Percentiles rank a stretch among this genome's conserved stretches.
phyloP scores from a whole-genome alignment of 2,888 invertebrate genomes.

The Mechanitis messenoides region DNA sequence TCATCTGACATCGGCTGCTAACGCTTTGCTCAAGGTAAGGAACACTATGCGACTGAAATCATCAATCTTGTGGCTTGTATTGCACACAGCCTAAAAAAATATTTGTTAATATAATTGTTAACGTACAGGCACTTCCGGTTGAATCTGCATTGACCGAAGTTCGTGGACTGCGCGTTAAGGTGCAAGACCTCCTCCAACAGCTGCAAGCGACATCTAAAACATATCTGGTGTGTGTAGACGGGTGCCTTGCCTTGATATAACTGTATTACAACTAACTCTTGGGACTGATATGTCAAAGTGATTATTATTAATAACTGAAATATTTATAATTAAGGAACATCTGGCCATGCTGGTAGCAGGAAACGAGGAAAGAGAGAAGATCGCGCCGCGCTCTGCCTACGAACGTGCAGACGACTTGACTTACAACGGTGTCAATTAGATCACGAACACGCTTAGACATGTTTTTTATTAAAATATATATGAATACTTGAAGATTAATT shows the following conservation, averaged over 20 bases:
- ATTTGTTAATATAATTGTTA: conserved; percentile 1
- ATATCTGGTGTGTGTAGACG: conserved; percentile 65
- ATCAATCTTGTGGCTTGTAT: too few relatives aligned
- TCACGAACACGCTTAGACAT: too few relatives aligned
- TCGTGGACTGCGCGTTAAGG: conserved; percentile 58
- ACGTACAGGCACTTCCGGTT: conserved; percentile 74
- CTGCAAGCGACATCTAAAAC: conserved; percentile 70
- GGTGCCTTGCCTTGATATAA: neutral
- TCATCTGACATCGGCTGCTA: conserved; percentile 77
- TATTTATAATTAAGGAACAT: conserved; percentile 68
- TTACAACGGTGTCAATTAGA: conserved; percentile 66
- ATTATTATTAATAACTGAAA: too few relatives aligned
- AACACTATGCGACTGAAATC: too few relatives aligned
- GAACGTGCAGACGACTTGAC: conserved; percentile 60
- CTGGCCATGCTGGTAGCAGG: conserved; percentile 81
- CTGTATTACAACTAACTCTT: too few relatives aligned
- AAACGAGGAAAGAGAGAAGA: conserved; percentile 79
- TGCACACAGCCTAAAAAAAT: too few relatives aligned
- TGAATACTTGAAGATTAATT: too few relatives aligned
- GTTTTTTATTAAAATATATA: too few relatives aligned
- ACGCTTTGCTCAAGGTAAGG: conserved; percentile 80
- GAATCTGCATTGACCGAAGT: conserved; percentile 78
- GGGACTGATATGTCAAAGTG: too few relatives aligned
- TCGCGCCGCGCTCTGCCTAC: conserved; percentile 60
- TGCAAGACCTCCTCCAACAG: conserved; percentile 67